A percentile compares a stretch with the other conserved stretches of the same genome.
phyloP scores from a whole-genome alignment of 64 coral and sea anemone species.

The Dendronephthya gigantea region DNA sequence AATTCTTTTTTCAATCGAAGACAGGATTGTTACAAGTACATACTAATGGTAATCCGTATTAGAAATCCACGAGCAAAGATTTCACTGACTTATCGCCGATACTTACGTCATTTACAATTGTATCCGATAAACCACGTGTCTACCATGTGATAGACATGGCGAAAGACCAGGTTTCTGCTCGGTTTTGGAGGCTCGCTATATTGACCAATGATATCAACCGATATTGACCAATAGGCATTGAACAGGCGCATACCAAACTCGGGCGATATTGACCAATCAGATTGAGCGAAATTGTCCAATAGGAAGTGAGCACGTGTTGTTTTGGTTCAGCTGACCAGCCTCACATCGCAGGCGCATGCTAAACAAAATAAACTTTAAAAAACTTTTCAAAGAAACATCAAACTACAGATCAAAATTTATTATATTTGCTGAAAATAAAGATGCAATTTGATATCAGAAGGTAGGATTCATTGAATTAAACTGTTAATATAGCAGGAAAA shows the following conservation, averaged over 20 bases:
- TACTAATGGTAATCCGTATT: too few species aligned
- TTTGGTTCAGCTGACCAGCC: not conserved
- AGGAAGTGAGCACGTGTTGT: not conserved
- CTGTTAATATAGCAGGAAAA: not conserved
- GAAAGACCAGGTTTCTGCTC: too few species aligned
- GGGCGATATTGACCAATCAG: not conserved
- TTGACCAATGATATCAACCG: not conserved
- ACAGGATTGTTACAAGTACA: too few species aligned
- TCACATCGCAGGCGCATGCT: not conserved
- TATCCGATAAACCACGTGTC: too few species aligned
- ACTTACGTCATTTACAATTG: too few species aligned
- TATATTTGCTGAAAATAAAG: not conserved
- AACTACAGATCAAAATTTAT: not conserved
- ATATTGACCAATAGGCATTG: not conserved
- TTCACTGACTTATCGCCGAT: too few species aligned
- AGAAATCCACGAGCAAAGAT: too few species aligned
- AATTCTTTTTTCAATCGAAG: too few species aligned
- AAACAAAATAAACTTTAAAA: not conserved
- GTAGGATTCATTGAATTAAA: constrained; percentile 16
- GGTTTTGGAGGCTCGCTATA: too few species aligned
- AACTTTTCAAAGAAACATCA: too few species aligned
- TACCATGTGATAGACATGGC: too few species aligned
- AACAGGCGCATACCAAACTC: not conserved
- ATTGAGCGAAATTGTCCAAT: not conserved
- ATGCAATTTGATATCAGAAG: constrained; percentile 70